Evolutionary conservation across 2,113 vertebrate genomes (phyloP), one percentile per base, ranked within the genome.

Genomic region (Paradoxurus hermaphroditus): DNA sequence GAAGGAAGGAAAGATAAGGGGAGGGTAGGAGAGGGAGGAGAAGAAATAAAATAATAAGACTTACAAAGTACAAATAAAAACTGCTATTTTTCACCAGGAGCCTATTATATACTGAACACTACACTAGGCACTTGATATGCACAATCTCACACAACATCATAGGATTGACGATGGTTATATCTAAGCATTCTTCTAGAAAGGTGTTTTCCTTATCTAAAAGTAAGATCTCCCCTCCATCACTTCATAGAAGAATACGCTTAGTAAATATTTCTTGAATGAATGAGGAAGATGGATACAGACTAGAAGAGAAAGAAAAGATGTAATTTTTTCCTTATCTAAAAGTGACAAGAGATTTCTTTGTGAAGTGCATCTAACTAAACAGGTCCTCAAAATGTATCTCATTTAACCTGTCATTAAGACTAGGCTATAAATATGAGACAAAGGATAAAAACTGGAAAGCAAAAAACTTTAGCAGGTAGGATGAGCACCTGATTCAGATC

Each of bases 371-470:
- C 90, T 89, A 95, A 88, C 31, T 73, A 68, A 44, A 23, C 34
- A 86, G 59, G 39, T 73, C 29, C 44, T 94, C 59, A 87, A 86
- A 90, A 88, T 87, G 8, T 63, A 36, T 88, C 44, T 97, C 44
- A 89, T 78, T 88, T 93, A 91, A 78, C n/a, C 44, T 82, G n/a
- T 79, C 44, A 25, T 83, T 90, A 62, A 68, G n/a, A 90, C 11
- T 8, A 95, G 49, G 34, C 15, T 87, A 6, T 90, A 94, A 79
- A 92, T 81, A 16, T 39, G 29, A 68, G 39, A 97, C 65, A 95
- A 90, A 94, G 8, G 51, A 91, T 36, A 95, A 92, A 94, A 82
- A 65, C 31, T 73, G n/a, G n/a, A 91, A 96, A 92, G 70, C 34
- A 94, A 85, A 97, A 86, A 51, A 65, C 95, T 56, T 51, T 59